A percentile compares a stretch with the other conserved stretches of the same genome.
These are phyloP conservation scores for Alouatta palliata DNA, from an alignment of 2,113 vertebrate species.

Conservation along the genomic window DNA sequence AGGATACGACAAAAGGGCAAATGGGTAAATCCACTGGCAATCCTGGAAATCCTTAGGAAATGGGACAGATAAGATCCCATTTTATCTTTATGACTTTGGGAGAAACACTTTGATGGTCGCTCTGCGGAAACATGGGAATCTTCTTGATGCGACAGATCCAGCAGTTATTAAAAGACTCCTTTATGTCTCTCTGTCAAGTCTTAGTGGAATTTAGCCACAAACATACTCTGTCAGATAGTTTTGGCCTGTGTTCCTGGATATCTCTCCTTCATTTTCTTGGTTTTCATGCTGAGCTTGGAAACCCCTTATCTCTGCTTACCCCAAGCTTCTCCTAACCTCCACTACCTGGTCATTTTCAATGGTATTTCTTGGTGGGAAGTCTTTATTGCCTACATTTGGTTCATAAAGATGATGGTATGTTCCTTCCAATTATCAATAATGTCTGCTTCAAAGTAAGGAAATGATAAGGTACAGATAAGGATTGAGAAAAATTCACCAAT, in stretches of 20 bases:
- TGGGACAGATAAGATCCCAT: accelerated
- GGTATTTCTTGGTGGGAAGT: neutral
- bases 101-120: neutral
- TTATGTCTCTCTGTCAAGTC: neutral
- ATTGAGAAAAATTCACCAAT: neutral
- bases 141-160: neutral
- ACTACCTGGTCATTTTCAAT: neutral
- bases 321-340: too few species aligned
- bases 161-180: neutral
- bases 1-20: neutral
- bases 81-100: neutral
- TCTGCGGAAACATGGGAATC: neutral
- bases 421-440: neutral
- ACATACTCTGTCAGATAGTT: neutral
- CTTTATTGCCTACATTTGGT: neutral
- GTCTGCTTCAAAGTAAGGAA: neutral
- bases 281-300: neutral
- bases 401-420: neutral
- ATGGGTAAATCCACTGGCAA: neutral
- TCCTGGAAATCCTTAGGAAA: neutral
- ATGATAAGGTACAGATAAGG: neutral
- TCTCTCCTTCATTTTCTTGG: neutral
- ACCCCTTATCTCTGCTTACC: neutral
- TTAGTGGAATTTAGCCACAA: neutral
- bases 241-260: neutral